Conservation (phyloP, 2,113 vertebrate genomes). For the Cricetomys ansorgei region DNA sequence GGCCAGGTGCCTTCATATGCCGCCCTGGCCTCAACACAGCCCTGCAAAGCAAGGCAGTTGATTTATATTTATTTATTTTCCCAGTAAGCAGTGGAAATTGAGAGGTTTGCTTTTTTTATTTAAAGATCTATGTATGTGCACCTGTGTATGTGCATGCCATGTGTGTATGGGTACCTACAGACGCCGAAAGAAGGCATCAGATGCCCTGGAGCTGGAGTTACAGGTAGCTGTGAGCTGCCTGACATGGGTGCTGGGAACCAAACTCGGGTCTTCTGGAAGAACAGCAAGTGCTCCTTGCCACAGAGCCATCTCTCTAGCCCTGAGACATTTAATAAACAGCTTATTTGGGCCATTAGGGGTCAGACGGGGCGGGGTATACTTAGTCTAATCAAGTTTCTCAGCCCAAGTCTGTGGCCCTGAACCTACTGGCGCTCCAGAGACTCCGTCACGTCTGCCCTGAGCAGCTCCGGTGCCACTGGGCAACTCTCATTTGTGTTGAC, state of each 20-base stretch:
- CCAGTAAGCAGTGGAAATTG: neutral
- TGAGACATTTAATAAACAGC: neutral
- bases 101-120: neutral
- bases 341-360: neutral
- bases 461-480: neutral
- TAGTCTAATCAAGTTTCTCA: neutral
- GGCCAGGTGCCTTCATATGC: neutral
- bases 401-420: too few relatives aligned
- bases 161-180: neutral
- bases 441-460: neutral
- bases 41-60: neutral
- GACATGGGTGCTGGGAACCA: too few relatives aligned
- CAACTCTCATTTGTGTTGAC: neutral
- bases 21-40: neutral
- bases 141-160: neutral
- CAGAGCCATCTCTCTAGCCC: neutral
- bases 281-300: neutral
- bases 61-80: neutral
- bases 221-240: neutral
- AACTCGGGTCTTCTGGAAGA: neutral
- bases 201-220: neutral
- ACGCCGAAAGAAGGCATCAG: neutral
- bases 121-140: neutral
- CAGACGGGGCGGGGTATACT: neutral
- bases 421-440: fast-evolving